phyloP scores from a whole-genome alignment of 1,140 invertebrate genomes.

The Ceratina calcarata region DNA sequence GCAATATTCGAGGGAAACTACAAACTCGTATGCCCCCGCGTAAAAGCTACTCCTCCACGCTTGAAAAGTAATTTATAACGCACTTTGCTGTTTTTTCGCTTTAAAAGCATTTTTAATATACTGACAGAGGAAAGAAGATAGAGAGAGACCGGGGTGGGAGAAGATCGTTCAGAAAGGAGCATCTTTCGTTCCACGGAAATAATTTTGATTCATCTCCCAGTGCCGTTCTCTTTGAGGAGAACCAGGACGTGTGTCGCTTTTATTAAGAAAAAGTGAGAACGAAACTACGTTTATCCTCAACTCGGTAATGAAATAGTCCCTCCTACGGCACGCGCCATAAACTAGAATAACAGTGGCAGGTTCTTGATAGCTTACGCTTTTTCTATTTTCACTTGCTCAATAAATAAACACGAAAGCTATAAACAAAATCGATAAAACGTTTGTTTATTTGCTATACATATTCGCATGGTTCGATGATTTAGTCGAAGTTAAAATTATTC shows the following conservation, averaged over 20 bases:
- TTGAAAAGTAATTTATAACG: slow-evolving; percentile 59
- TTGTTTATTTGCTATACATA: no score
- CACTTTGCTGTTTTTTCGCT: slow-evolving; percentile 51
- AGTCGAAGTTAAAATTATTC: slow-evolving; percentile 10
- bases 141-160: not conserved
- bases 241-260: not conserved
- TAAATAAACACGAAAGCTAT: no score
- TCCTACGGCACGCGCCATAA: not conserved
- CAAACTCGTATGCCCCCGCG: slow-evolving; percentile 9
- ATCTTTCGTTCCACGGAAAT: slow-evolving; percentile 36
- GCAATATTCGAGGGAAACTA: slow-evolving; percentile 35
- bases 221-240: slow-evolving; percentile 16
- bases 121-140: not conserved
- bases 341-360: not conserved
- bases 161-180: slow-evolving; percentile 3
- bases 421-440: no score
- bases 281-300: slow-evolving; percentile 6
- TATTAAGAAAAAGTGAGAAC: not conserved
- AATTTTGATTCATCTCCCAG: slow-evolving; percentile 14
- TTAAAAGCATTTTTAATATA: slow-evolving; percentile 61
- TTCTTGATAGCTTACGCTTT: not conserved
- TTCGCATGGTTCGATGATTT: no score
- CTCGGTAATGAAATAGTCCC: not conserved
- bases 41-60: slow-evolving; percentile 38
- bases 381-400: not conserved